A percentile compares a stretch with the other conserved stretches of the same genome.
phyloP scores from a whole-genome alignment of 2,888 invertebrate genomes.

The Mactromeris polynyma region DNA sequence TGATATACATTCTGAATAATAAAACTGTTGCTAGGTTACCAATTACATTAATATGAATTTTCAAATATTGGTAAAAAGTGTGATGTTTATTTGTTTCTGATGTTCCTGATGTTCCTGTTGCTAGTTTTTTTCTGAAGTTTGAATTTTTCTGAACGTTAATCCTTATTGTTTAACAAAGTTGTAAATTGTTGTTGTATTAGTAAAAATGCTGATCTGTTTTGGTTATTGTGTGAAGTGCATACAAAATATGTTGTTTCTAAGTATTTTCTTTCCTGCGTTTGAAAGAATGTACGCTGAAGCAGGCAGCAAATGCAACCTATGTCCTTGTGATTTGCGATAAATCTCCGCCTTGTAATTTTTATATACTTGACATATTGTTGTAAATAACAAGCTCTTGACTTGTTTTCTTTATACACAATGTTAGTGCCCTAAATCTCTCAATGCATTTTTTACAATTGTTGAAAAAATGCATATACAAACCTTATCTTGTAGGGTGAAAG shows the following conservation, averaged over 20 bases:
- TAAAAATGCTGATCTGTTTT: neutral
- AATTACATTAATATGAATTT: neutral
- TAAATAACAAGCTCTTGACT: too few relatives aligned
- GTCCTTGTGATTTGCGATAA: neutral
- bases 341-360: too few relatives aligned
- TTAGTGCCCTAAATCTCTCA: too few relatives aligned
- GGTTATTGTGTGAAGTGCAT: neutral
- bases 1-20: neutral
- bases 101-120: neutral
- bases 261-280: neutral
- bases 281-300: neutral
- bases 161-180: neutral
- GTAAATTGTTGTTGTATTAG: neutral
- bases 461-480: too few relatives aligned
- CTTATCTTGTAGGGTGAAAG: too few relatives aligned
- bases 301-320: neutral
- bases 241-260: neutral
- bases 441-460: too few relatives aligned
- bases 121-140: neutral
- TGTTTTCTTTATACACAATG: too few relatives aligned
- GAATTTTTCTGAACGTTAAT: neutral
- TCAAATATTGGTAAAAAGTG: neutral
- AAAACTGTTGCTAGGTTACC: neutral
- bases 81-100: neutral
- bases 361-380: too few relatives aligned